These are phyloP conservation scores for Phthorimaea operculella DNA, from an alignment of 1,140 invertebrate genomes.

Conservation along the genomic window DNA sequence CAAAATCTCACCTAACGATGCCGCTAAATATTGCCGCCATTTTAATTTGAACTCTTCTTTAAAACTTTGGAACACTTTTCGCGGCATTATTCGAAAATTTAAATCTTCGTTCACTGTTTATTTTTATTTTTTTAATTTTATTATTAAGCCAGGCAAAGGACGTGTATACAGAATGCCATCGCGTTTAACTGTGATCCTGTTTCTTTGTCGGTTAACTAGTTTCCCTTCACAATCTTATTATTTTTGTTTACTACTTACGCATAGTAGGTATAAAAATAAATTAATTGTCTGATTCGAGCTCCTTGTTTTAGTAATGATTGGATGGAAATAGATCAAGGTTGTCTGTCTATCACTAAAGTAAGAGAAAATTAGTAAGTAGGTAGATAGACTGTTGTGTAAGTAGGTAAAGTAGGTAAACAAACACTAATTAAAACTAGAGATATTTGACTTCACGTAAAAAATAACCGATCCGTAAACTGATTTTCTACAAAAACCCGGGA, in stretches of 20 bases:
- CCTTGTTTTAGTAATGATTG: too few relatives aligned
- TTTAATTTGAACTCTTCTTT: conserved; percentile 42
- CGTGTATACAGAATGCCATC: conserved; percentile 35
- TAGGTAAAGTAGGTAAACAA: too few relatives aligned
- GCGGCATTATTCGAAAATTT: background rate
- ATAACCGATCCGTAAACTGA: too few relatives aligned
- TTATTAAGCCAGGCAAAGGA: conserved; percentile 16
- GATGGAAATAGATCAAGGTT: too few relatives aligned
- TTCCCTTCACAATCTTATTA: conserved; percentile 45
- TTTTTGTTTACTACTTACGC: too few relatives aligned
- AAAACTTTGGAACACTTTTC: conserved; percentile 21
- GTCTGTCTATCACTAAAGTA: too few relatives aligned
- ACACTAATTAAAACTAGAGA: too few relatives aligned
- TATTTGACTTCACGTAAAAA: too few relatives aligned
- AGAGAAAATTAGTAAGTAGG: too few relatives aligned
- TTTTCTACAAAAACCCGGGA: too few relatives aligned
- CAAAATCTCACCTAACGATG: conserved; percentile 42
- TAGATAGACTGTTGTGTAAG: too few relatives aligned
- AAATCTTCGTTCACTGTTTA: background rate
- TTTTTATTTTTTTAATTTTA: conserved; percentile 9
- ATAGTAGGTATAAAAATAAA: conserved; percentile 19
- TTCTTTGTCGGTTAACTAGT: conserved; percentile 14
- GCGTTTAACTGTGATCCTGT: conserved; percentile 33
- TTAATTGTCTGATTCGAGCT: background rate
- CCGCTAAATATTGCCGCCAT: conserved; percentile 61